These are phyloP conservation scores for Cepphus grylle DNA, from an alignment of 2,113 vertebrate species.

Conservation along the genomic window DNA sequence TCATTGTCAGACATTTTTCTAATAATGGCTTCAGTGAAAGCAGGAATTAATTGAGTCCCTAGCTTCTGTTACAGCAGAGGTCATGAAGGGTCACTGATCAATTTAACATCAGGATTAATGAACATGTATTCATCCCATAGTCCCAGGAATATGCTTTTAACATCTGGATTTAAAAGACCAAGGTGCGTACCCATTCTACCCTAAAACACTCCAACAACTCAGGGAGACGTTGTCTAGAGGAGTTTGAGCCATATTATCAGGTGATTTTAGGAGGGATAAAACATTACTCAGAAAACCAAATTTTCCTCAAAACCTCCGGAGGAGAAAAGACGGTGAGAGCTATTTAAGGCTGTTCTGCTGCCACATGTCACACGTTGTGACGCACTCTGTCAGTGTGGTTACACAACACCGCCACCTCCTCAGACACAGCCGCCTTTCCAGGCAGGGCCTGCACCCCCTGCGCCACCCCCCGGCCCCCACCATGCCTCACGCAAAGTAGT, in stretches of 20 bases:
- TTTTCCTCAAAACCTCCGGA: constrained; percentile 45
- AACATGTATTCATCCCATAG: background rate
- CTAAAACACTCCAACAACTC: background rate
- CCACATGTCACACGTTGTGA: constrained; percentile 57
- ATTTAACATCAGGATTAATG: constrained; percentile 5
- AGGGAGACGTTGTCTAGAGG: background rate
- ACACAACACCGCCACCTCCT: constrained; percentile 45
- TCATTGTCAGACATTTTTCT: background rate
- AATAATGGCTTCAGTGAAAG: background rate
- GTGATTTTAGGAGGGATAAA: constrained; percentile 24
- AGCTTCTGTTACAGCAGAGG: background rate
- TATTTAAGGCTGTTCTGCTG: constrained; percentile 61
- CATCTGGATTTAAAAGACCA: background rate
- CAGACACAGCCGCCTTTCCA: background rate
- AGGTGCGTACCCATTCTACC: background rate
- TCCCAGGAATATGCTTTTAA: background rate
- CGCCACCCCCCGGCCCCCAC: background rate
- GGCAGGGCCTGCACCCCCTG: background rate
- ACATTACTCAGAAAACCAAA: constrained; percentile 47
- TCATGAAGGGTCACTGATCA: background rate
- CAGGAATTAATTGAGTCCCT: background rate
- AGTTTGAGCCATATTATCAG: background rate
- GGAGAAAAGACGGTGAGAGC: constrained; percentile 44
- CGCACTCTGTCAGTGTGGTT: constrained; percentile 44
- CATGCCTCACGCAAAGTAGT: background rate